Base-by-base conservation (phyloP, 2,888 invertebrate species). In the Ctenicera cuprea region DNA sequence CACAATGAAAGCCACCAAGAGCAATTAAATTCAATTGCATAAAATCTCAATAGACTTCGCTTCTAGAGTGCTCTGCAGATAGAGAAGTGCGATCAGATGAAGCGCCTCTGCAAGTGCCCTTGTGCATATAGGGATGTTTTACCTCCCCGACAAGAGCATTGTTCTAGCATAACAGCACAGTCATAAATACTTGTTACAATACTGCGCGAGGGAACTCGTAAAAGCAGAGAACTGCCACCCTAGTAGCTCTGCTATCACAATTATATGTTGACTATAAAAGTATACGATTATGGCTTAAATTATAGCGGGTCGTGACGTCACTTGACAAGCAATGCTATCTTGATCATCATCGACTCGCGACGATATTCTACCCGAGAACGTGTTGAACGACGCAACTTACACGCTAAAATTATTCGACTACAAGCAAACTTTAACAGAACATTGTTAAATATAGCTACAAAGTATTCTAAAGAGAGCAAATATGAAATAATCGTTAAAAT, bases 171-270 rank as follows among this genome's bases (percentile, higher is more conserved):
- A 76, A 74, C 69, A 48, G 70, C 62, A 57, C 16, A 63, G 70
- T 67, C 74, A 71, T 76, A 76, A 76, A 76, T 74, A 74, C 67
- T 74, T 72, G 74, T 72, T 74, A 74, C 71, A 71, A 72, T 66
- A 71, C 71, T 59, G 59, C 61, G 65, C 33, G 33, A 50, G 43
- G 30, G 65, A 67, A 59, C 69, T 73, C 73, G 65, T 73, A 73
- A 73, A 73, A 73, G 67, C 63, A 41, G 41, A 65, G 65, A 65
- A 66, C 63, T 67, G 67, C 67, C 54, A 67, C 72, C 66, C 59
- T 41, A 41, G 16, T 38, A 7, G 26, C 38, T 22, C 37, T 45
- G 67, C 69, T 50, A 70, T 72, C 72, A 41, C 69, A 73, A 73
- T 73, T 73, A 73, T 73, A 73, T 69, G 43, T 57, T 37, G 64